Evolutionary conservation across 2,888 invertebrate species (phyloP), one percentile per base, ranked within the genome.

Genomic region (Drosophila vallismaia): DNA sequence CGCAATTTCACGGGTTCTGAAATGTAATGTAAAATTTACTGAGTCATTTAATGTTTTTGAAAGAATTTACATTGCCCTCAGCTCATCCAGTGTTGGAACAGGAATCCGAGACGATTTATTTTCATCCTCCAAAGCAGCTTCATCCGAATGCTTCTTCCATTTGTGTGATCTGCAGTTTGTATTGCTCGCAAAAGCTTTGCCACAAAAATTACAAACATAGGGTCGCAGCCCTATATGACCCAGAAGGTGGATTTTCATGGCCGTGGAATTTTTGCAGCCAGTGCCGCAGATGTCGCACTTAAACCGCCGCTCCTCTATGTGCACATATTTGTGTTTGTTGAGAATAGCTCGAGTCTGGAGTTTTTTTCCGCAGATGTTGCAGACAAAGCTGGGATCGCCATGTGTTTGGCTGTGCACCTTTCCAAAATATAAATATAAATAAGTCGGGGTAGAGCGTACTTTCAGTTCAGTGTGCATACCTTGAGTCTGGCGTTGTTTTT

Each of bases 281-380:
- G 80, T 82, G 5, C 84, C 89, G 49, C 91, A 91, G 33, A 88
- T 88, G n/a, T 87, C 85, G 66, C 91, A 91, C 53, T 89, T 89
- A 51, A 88, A 90, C 48, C 89, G 83, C 6, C 89, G 88, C 10
- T 88, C 86, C 56, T 91, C 88, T 0, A 86, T 82, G 58, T 91
- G 91, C 1, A 91, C 90, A 12, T 88, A 79, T 71, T 92, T 90
- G 70, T 92, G 92, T 88, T 92, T 92, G 51, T 92, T 88, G 24
- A 92, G 86, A 0, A 92, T 92, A 9, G 92, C 88, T 14, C 92
- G 88, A 2, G 92, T 92, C 57, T 92, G 92, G 8, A 92, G 77
- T 57, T 90, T 79, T 7, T 85, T 68, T 2, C 92, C 92, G 66
- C 92, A 92, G 24, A 90, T 84, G 0, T 90, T 88, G 62, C 92